phyloP scores from a whole-genome alignment of 2,113 vertebrate species.

The Xyliphius kryptos region DNA sequence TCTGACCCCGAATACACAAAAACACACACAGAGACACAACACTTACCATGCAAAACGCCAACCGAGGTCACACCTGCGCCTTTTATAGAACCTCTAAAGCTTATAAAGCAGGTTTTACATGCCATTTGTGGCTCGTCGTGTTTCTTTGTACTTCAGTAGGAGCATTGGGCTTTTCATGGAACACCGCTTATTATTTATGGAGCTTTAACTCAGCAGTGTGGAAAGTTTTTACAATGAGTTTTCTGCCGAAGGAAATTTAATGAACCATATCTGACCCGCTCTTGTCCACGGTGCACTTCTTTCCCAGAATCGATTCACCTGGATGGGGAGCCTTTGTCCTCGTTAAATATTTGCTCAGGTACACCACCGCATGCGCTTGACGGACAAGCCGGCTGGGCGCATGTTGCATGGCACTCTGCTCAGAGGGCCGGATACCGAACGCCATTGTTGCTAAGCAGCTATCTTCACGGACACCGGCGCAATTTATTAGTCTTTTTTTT shows the following conservation, averaged over 20 bases:
- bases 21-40: too few species aligned
- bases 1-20: too few species aligned
- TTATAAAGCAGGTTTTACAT: too few species aligned
- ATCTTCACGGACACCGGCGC: slow-evolving; percentile 31
- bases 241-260: slow-evolving; percentile 29
- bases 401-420: slow-evolving; percentile 22
- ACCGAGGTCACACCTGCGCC: too few species aligned
- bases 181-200: slow-evolving; percentile 52
- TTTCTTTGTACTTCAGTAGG: too few species aligned
- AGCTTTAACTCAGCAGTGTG: slow-evolving; percentile 44
- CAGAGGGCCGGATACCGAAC: slow-evolving; percentile 28
- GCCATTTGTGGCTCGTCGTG: too few species aligned
- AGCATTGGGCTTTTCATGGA: too few species aligned
- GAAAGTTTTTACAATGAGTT: slow-evolving; percentile 48
- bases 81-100: too few species aligned
- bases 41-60: too few species aligned
- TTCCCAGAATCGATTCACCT: slow-evolving; percentile 31
- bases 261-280: slow-evolving; percentile 11
- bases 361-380: slow-evolving; percentile 28
- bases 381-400: slow-evolving; percentile 15
- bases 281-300: slow-evolving; percentile 3
- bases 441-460: slow-evolving; percentile 28
- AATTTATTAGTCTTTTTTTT: slow-evolving; percentile 42
- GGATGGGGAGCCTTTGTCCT: slow-evolving; percentile 4
- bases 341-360: slow-evolving; percentile 32